phyloP scores from a whole-genome alignment of 1,140 invertebrate genomes.

The Varroa destructor region DNA sequence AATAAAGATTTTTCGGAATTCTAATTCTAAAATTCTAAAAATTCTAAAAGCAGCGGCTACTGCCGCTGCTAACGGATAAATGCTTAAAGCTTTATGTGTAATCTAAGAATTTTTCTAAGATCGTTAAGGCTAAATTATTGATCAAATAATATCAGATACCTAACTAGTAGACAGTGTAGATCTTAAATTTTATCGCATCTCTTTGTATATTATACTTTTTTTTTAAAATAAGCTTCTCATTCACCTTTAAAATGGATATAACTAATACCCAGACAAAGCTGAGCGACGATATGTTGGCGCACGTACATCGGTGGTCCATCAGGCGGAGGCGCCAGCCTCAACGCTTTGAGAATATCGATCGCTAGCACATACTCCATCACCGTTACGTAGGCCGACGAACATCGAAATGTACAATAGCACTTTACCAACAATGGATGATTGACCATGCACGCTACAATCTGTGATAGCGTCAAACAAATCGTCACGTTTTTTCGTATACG shows the following conservation, averaged over 20 bases:
- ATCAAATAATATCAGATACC: too few species aligned
- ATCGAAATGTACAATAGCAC: slow-evolving; percentile 5
- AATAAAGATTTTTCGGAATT: neutral
- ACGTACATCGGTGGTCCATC: neutral
- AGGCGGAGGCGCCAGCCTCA: neutral
- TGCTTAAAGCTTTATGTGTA: too few species aligned
- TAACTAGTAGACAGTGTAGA: too few species aligned
- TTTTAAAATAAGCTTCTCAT: neutral
- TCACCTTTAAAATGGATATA: slow-evolving; percentile 9
- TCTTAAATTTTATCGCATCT: too few species aligned
- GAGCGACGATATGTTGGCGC: neutral
- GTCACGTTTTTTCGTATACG: neutral
- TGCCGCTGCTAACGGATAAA: too few species aligned
- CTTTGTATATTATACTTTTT: too few species aligned
- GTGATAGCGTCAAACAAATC: neutral
- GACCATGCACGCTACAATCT: slow-evolving; percentile 16
- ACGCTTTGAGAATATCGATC: neutral
- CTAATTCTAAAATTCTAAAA: neutral
- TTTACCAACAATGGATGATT: slow-evolving; percentile 16
- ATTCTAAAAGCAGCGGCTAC: too few species aligned
- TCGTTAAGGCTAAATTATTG: too few species aligned
- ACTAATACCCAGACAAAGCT: neutral
- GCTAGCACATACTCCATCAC: slow-evolving; percentile 14
- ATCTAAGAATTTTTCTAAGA: too few species aligned
- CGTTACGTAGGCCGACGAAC: neutral